Evolutionary conservation across 1,140 invertebrate genomes (phyloP).

Genomic region (Sitodiplosis mosellana): DNA sequence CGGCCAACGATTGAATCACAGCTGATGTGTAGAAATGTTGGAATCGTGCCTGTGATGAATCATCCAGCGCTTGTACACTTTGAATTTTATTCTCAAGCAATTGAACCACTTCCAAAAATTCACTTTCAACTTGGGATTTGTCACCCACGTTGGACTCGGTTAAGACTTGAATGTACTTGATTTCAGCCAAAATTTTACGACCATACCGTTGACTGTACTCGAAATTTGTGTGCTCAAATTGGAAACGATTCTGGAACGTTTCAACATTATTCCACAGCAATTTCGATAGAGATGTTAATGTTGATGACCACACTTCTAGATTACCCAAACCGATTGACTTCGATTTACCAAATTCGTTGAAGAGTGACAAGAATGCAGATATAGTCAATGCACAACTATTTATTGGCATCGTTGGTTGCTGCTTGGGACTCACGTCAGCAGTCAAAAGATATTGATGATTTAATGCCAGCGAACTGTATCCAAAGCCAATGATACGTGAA

Average conservation of each 20-base stretch:
- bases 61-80: no score
- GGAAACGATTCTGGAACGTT: not conserved
- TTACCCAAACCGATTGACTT: slow-evolving; percentile 15
- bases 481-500: not conserved
- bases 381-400: not conserved
- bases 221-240: not conserved
- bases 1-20: slow-evolving; percentile 12
- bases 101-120: no score
- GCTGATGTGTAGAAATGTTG: no score
- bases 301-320: slow-evolving; percentile 13
- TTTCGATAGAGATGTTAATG: slow-evolving; percentile 7
- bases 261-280: not conserved
- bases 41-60: no score
- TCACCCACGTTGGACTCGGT: no score
- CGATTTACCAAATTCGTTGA: slow-evolving; percentile 3
- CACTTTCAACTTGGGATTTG: no score
- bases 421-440: not conserved
- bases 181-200: slow-evolving; percentile 11
- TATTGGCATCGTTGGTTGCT: not conserved
- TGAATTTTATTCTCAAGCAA: no score
- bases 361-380: not conserved
- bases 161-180: slow-evolving; percentile 6
- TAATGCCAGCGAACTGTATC: slow-evolving; percentile 9
- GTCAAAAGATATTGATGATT: slow-evolving; percentile 7
- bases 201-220: not conserved